A percentile compares a stretch with the other conserved stretches of the same genome.
These are phyloP conservation scores for Catostylus mosaicus DNA, from an alignment of 30 jellyfish, hydroid and myxozoan genomes.

Conservation along the genomic window DNA sequence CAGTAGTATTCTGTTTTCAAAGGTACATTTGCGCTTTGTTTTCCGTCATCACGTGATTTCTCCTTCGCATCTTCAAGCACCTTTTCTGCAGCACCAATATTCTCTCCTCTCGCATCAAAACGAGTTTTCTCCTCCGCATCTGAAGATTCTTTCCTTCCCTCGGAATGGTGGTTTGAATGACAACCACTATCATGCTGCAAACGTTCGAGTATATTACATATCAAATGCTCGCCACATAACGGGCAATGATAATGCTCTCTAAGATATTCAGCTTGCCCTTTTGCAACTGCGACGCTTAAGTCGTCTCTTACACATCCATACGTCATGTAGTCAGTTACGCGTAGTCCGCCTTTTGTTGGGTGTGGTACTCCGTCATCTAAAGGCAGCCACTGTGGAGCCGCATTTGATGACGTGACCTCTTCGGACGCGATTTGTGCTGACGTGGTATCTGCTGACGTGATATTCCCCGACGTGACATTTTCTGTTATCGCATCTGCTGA, in stretches of 20 bases:
- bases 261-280: constrained; percentile 90
- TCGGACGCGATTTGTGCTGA: background rate
- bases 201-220: constrained; percentile 85
- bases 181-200: constrained; percentile 84
- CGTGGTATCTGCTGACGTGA: too few relatives aligned
- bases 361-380: constrained; percentile 59
- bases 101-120: background rate
- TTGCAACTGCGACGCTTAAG: constrained; percentile 84
- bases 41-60: background rate
- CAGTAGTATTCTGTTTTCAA: constrained; percentile 57
- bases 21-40: background rate
- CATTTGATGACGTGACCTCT: background rate
- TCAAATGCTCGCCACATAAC: constrained; percentile 91
- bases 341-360: constrained; percentile 92
- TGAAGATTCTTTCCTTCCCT: constrained; percentile 1
- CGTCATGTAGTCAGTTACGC: constrained; percentile 84
- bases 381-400: background rate
- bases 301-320: constrained; percentile 91
- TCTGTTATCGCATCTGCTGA: background rate
- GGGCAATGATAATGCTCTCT: constrained; percentile 92
- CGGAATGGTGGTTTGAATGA: constrained; percentile 12
- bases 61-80: too few relatives aligned
- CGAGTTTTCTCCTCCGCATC: background rate
- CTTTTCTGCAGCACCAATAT: background rate
- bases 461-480: background rate